These are phyloP conservation scores for Neostethus bicornis DNA, from an alignment of 2,797 vertebrate genomes.

Conservation along the genomic window DNA sequence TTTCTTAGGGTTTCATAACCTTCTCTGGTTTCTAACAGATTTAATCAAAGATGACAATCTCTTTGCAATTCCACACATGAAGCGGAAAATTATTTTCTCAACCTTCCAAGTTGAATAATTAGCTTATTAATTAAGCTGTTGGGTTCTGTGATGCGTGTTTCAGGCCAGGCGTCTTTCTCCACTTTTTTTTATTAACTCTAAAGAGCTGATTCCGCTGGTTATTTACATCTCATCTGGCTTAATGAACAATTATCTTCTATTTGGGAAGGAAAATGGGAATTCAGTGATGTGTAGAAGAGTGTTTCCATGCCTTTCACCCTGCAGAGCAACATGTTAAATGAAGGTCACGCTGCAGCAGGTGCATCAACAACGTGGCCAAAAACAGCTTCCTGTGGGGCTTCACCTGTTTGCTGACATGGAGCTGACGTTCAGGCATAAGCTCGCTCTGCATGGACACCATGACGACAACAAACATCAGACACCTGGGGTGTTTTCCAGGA, in stretches of 20 bases:
- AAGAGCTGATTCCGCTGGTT: conserved; percentile 62
- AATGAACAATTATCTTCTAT: conserved; percentile 66
- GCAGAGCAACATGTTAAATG: neutral
- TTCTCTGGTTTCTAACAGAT: conserved; percentile 20
- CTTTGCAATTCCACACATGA: conserved; percentile 43
- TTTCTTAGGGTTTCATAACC: conserved; percentile 4
- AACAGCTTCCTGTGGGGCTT: neutral
- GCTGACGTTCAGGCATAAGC: neutral
- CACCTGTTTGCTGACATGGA: neutral
- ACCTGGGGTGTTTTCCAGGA: too few species aligned
- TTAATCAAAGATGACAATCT: conserved; percentile 49
- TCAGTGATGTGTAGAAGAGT: conserved; percentile 6
- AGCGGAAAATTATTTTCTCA: conserved; percentile 71
- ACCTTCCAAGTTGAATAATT: conserved; percentile 65
- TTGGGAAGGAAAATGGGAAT: conserved; percentile 44
- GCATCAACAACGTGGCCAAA: neutral
- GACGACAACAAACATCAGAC: conserved; percentile 22
- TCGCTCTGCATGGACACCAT: conserved; percentile 19
- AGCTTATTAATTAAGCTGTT: conserved; percentile 66
- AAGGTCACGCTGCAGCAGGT: neutral
- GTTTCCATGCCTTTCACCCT: neutral
- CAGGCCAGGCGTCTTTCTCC: conserved; percentile 35
- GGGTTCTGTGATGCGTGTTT: conserved; percentile 50
- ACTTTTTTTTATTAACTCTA: conserved; percentile 62
- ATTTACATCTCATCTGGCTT: conserved; percentile 55